A percentile compares a stretch with the other conserved stretches of the same genome.
Conservation (phyloP, 2,797 vertebrate genomes). For the Hapalemur alaotrensis region DNA sequence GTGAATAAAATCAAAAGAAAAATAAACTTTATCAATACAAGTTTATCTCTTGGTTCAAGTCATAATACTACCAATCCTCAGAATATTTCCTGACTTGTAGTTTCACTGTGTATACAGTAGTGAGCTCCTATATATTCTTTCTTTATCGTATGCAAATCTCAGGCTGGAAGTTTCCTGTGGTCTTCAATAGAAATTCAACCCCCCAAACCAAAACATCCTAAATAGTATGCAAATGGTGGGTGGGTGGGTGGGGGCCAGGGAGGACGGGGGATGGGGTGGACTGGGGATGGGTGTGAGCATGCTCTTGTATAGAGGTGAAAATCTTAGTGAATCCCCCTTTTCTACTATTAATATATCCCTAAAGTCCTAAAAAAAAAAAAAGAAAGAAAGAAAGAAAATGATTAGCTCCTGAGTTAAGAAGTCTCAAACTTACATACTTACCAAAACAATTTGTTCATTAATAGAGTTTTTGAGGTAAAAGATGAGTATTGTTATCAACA, state of each 20-base stretch:
- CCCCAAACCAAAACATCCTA: neutral
- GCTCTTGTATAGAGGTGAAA: neutral
- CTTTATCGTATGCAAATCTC: neutral
- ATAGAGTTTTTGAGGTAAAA: neutral
- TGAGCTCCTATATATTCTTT: neutral
- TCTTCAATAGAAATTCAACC: neutral
- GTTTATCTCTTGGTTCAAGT: neutral
- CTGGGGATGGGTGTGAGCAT: rapidly evolving
- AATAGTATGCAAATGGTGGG: neutral
- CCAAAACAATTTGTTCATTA: neutral
- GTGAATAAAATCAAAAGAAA: neutral
- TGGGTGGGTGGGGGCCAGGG: too few species aligned
- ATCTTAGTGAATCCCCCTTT: neutral
- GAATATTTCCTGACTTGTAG: neutral
- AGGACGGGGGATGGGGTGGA: neutral
- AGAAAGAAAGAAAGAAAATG: neutral
- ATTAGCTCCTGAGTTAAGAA: neutral
- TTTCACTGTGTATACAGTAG: neutral
- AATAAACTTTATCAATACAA: neutral
- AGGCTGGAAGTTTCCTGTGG: neutral
- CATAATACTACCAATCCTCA: neutral
- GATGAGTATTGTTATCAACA: neutral
- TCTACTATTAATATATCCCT: neutral
- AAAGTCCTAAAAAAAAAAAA: neutral
- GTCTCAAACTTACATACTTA: neutral